Evolutionary conservation across 64 coral and sea anemone species (phyloP), one percentile per base, ranked within the genome.

Genomic region (Cladopsammia gracilis): DNA sequence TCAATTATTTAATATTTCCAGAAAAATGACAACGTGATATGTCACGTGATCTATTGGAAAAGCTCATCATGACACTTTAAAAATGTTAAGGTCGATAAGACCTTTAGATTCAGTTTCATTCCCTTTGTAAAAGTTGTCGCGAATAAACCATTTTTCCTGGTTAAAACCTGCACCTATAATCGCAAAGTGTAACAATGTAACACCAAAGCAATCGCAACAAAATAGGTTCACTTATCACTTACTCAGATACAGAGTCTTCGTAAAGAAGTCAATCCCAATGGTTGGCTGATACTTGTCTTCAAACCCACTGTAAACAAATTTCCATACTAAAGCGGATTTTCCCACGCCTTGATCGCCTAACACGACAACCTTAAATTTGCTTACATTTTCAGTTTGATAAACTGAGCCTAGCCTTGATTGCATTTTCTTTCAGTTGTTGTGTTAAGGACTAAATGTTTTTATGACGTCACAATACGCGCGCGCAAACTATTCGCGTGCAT

Each of bases 221-320:
- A 19, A 81, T 52, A 81, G 25, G 14, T 56, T 56, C 46, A 26
- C 14, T 7, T 3, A n/a, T 5, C 11, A 95, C 89, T 92, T 64
- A 95, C 94, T 89, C 34, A 96, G 58, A 6, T 94, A 58, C 20
- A 96, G 7, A 3, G 91, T 96, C 78, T 89, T 96, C 18, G 98
- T 96, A 56, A 99, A 94, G 70, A 99, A 99, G 60, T 99, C 98
- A 58, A 99, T 94, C 45, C 98, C 98, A 75, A 99, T 94, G 16
- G 98, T 99, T 26, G 98, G 89, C 68, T 81, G 88, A 89, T 99
- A 96, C 76, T 88, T 96, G 6, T 99, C 98, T 51, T 99, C 98
- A 56, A 91, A 99, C 7, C 96, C 87, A 62, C 90, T 89, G 57
- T 99, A 93, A 59, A 96, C 79, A 60, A 99, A 99, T 62, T 95